Evolutionary conservation across 2,113 vertebrate species (phyloP), one percentile per base, ranked within the genome.

Genomic region (Chionodraco myersi): DNA sequence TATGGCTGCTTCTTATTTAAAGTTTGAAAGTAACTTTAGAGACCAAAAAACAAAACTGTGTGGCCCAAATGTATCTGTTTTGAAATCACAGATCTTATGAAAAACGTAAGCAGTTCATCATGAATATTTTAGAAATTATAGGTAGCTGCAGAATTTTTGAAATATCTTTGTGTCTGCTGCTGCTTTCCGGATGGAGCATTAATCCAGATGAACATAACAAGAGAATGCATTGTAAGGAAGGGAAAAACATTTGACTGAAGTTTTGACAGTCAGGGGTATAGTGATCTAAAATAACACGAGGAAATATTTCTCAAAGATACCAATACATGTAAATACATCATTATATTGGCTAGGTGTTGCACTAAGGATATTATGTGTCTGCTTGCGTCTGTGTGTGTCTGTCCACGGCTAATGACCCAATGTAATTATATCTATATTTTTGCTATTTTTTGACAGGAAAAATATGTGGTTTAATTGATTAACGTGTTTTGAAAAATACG

Each of bases 1-100:
- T 85, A 68, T 0, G 53, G 59, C 72, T 93, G 90, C 86, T 66
- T 64, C 34, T 74, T 72, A 57, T 83, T 74, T 72, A 88, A 75
- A 67, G 10, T 77, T 84, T 9, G 62, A 82, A 12, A 84, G 69
- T 15, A 45, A 67, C 60, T 83, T 77, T 85, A 48, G 13, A 58
- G n/a, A 52, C 3, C 10, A n/a, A 52, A 62, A 44, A 48, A 63
- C n/a, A 63, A 75, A 65, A 21, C 5, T 18, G 23, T 58, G 6
- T 12, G 30, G 11, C 26, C 41, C 9, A 45, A n/a, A 61, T 58
- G 2, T 53, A 26, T 74, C 10, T 49, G 52, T 62, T 84, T 82
- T 67, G 7, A 54, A 52, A 14, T 44, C 8, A n/a, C 8, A 63
- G 5, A 23, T 18, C 3, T 66, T 26, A 23, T 45, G 9, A 58